Evolutionary conservation across 2,113 vertebrate genomes (phyloP), one percentile per base, ranked within the genome.

Genomic region (Salvelinus alpinus): DNA sequence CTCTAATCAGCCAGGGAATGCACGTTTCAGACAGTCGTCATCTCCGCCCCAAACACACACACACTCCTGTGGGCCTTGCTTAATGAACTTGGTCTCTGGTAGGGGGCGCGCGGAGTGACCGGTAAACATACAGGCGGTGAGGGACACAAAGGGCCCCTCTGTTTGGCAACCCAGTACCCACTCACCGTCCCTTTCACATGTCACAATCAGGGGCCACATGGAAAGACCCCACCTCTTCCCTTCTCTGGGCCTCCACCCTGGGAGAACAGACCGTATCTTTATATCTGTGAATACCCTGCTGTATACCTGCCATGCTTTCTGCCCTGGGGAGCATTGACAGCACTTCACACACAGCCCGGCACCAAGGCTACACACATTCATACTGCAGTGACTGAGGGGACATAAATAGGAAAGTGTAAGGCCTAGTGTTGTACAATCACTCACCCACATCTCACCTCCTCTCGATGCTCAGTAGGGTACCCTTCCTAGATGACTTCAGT

Each of bases 271-370:
- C 78, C 77, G 34, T 44, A 70, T 82, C 78, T 54, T 66, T 85
- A 77, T 84, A 85, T 86, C 82, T 87, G 87, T 85, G 74, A 87
- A 85, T 72, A 59, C n/a, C 68, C 66, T 24, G 68, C 70, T 44
- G 64, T 72, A 78, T 81, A 82, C 82, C 68, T 76, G 76, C 80
- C 76, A 73, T 84, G 72, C 57, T 80, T 84, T 67, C 20, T 64
- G 16, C 62, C 59, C n/a, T 70, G 18, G 27, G 31, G 29, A 69
- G 8, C 34, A 44, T n/a, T 11, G 31, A 44, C 34, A 44, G 20
- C 18, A 69, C 11, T 69, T n/a, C 34, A 69, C 67, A 69, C 34
- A 69, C 2, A 14, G 34, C 31, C 7, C 14, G 3, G 7, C 34
- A 38, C 34, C 31, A 44, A 69, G 34, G 59, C 6, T 13, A 62